phyloP scores from a whole-genome alignment of 2,888 invertebrate genomes.

The Eupsilia transversa region DNA sequence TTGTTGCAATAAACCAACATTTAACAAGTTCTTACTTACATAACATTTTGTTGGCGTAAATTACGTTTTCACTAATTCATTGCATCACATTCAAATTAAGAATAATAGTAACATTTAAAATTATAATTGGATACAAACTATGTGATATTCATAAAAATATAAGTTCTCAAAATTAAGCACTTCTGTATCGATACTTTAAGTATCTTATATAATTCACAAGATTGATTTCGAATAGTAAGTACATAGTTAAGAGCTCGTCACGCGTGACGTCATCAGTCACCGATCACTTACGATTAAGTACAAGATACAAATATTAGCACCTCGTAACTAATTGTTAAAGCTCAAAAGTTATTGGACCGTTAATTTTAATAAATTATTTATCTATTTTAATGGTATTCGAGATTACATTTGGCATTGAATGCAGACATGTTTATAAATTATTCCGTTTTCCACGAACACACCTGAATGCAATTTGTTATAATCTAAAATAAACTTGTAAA shows the following conservation, averaged over 20 bases:
- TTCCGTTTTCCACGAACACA: constrained; percentile 58
- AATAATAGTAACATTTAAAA: constrained; percentile 66
- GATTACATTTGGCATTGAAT: constrained; percentile 68
- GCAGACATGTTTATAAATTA: constrained; percentile 55
- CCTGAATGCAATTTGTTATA: constrained; percentile 57
- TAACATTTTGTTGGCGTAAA: constrained; percentile 75
- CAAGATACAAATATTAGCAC: constrained; percentile 76
- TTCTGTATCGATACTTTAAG: constrained; percentile 62
- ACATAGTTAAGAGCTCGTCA: constrained; percentile 53
- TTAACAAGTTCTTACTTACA: constrained; percentile 78
- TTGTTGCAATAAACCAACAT: constrained; percentile 70
- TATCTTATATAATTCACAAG: constrained; percentile 65
- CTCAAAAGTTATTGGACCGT: constrained; percentile 70
- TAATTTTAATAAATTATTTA: constrained; percentile 55
- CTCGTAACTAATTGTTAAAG: constrained; percentile 70
- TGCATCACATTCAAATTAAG: constrained; percentile 77
- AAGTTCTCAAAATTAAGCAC: constrained; percentile 70
- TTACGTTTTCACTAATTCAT: constrained; percentile 71
- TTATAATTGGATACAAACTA: constrained; percentile 72
- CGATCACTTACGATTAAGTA: constrained; percentile 74
- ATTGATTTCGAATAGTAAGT: constrained; percentile 70
- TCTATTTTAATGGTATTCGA: constrained; percentile 65
- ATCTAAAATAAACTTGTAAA: constrained; percentile 68
- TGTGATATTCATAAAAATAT: constrained; percentile 64
- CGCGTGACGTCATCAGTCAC: constrained; percentile 55